Conservation (phyloP, 1,140 invertebrate genomes). For the Uloborus diversus region DNA sequence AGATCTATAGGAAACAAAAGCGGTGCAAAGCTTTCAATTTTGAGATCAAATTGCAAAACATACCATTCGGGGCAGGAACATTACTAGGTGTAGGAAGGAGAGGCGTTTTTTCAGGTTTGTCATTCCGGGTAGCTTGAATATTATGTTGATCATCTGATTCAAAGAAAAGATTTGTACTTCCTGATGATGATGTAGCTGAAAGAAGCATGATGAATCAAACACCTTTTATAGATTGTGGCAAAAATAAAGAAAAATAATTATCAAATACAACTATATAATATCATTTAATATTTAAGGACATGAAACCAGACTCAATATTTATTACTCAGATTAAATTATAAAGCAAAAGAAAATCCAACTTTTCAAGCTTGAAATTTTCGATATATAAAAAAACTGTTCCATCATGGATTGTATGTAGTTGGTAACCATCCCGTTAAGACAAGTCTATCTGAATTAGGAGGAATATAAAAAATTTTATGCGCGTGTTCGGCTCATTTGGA, state of each 20-base stretch:
- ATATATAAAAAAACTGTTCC: not conserved
- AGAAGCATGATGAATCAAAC: not conserved
- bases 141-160: not conserved
- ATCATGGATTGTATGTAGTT: too few species aligned
- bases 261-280: not conserved
- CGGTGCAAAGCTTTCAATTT: too few species aligned
- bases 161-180: not conserved
- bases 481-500: too few species aligned
- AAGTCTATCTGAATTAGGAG: too few species aligned
- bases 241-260: not conserved
- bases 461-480: too few species aligned
- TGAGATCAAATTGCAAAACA: too few species aligned
- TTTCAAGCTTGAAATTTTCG: not conserved
- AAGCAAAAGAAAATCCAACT: not conserved
- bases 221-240: not conserved
- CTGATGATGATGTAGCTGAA: not conserved
- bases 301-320: too few species aligned
- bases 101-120: not conserved
- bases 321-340: not conserved
- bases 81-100: constrained; percentile 11
- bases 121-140: not conserved
- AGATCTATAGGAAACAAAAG: too few species aligned
- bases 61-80: not conserved
- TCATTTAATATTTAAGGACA: too few species aligned
- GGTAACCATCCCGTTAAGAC: too few species aligned